These are phyloP conservation scores for Cnemophilus loriae DNA, from an alignment of 2,113 vertebrate genomes.

Conservation along the genomic window DNA sequence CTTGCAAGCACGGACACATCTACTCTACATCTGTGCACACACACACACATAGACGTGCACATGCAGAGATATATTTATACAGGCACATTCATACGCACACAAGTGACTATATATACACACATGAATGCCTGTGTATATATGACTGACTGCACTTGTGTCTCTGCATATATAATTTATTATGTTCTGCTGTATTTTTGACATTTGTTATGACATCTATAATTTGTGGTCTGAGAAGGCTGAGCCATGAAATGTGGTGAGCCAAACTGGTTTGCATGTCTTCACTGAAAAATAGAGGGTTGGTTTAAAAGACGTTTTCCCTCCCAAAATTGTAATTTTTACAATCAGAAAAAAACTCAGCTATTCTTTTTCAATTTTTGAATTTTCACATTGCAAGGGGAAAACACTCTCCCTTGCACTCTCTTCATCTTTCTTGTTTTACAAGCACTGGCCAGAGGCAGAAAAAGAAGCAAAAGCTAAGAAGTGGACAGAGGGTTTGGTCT, in stretches of 20 bases:
- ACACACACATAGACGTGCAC: too few species aligned
- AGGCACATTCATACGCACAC: background rate
- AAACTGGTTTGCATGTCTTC: background rate
- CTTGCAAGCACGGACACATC: background rate
- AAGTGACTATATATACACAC: background rate
- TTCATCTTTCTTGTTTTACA: background rate
- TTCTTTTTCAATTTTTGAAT: background rate
- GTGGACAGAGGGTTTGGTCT: background rate
- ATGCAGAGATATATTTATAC: background rate
- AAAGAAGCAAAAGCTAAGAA: background rate
- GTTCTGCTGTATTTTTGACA: constrained; percentile 45
- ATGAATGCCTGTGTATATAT: background rate
- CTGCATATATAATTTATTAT: background rate
- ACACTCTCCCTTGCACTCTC: background rate
- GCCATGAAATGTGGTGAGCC: constrained; percentile 18
- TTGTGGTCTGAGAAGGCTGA: constrained; percentile 41
- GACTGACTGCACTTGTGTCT: background rate
- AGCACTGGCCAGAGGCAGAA: background rate
- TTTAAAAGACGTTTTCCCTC: background rate
- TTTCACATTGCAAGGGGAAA: background rate
- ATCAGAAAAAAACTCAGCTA: background rate
- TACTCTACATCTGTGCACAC: background rate
- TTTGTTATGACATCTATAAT: constrained; percentile 40
- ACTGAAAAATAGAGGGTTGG: background rate
- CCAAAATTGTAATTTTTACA: background rate